Base-by-base conservation (phyloP, 2,113 vertebrate genomes). In the Thymallus thymallus region DNA sequence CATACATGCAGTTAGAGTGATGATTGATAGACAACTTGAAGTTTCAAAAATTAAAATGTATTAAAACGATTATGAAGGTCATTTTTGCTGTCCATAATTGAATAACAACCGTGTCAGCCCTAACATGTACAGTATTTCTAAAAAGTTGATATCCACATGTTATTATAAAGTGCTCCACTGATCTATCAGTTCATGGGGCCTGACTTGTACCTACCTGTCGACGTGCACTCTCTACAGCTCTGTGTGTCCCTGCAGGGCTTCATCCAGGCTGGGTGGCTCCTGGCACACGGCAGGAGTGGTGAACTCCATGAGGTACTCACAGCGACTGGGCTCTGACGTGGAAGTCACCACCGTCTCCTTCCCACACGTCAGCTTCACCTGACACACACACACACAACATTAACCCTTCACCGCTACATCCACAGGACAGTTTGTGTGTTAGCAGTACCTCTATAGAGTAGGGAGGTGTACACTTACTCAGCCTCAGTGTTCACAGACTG, bases 261-360 rank as follows among this genome's bases (percentile, higher is more conserved):
- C 16, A 0, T 89, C 87, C 1, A 1, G 58, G 0, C 16, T 75
- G 0, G 75, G 35, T 0, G 92, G 91, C 64, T 95, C 93, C 1
- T 93, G 91, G 80, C 96, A 98, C 74, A 94, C 88, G 0, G 96
- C 95, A 0, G 96, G 96, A 0, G 90, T 96, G 81, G 5, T 94
- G 77, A 98, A 94, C 88, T 98, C 96, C 96, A 98, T 96, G 71
- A 95, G 91, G 87, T 97, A 97, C 75, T 98, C 96, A 1, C 96
- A 98, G 68, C 96, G 95, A 68, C 95, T 96, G 22, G 96, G 96
- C 85, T 98, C 96, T 0, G 94, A 94, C 3, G 95, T 96, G 30
- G 95, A 94, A 0, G 80, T 90, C 80, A 97, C 92, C 3, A 87
- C 83, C 0, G 96, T 97, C 72, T 97, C 96, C 73, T 94, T 96